Percentiles rank a stretch among this genome's conserved stretches.
phyloP scores from a whole-genome alignment of 2,113 vertebrate genomes.

The Tachycineta bicolor region DNA sequence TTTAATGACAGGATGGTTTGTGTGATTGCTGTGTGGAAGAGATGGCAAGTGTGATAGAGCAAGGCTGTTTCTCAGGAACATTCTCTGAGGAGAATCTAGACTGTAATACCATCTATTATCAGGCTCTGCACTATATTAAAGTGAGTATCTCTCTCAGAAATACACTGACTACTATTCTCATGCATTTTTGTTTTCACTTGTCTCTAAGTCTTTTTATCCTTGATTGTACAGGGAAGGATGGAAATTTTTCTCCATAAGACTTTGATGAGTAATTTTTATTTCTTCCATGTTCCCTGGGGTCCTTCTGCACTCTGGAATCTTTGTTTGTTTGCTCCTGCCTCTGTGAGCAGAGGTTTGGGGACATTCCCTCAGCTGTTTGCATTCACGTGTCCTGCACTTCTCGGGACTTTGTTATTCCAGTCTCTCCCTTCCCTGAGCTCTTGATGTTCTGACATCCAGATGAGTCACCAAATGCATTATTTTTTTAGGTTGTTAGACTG shows the following conservation, averaged over 20 bases:
- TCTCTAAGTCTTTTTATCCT: neutral
- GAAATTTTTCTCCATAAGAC: neutral
- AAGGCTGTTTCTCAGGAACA: neutral
- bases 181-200: neutral
- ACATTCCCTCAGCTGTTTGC: neutral
- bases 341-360: neutral
- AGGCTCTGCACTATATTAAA: neutral
- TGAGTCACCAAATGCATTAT: conserved; percentile 1
- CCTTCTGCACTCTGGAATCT: neutral
- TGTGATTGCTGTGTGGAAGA: neutral
- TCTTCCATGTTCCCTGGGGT: neutral
- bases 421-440: neutral
- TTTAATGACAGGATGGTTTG: neutral
- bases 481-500: neutral
- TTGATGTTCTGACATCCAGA: neutral
- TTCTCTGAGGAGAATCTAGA: neutral
- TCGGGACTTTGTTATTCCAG: neutral
- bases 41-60: neutral
- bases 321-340: neutral
- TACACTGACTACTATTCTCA: neutral
- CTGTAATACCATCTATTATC: neutral
- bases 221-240: neutral
- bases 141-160: neutral
- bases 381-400: neutral
- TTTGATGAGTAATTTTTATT: neutral